Percentiles rank a stretch among this genome's conserved stretches.
Evolutionary conservation across 37 sponge, comb jelly and placozoan genomes (phyloP).

Genomic region (Oopsacas minuta): DNA sequence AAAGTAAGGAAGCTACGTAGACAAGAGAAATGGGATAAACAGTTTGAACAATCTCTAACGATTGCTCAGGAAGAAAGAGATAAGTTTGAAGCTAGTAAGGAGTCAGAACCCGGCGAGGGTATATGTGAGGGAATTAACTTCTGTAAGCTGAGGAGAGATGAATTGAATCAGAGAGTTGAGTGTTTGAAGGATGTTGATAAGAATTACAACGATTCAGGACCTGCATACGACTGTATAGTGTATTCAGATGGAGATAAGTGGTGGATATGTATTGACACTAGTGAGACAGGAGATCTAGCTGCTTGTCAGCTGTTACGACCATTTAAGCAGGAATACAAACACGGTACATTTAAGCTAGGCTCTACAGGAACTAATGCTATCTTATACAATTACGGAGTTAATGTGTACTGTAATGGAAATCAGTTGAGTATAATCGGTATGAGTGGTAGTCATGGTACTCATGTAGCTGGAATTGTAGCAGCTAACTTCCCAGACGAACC

Average conservation of each 20-base stretch:
- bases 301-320: conserved; percentile 39
- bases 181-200: conserved; percentile 27
- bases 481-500: conserved; percentile 61
- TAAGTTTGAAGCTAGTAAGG: not conserved
- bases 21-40: not conserved
- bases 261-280: conserved; percentile 55
- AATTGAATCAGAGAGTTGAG: conserved; percentile 53
- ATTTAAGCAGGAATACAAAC: conserved; percentile 4
- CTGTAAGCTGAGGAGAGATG: conserved; percentile 37
- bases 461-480: conserved; percentile 83
- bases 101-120: not conserved
- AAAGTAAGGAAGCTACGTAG: conserved; percentile 26
- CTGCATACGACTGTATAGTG: conserved; percentile 77
- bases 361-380: not conserved
- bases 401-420: conserved; percentile 68
- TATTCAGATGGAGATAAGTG: conserved; percentile 78
- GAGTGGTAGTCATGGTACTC: conserved; percentile 92
- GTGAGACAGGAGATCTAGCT: conserved; percentile 51
- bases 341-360: not conserved
- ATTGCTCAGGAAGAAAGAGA: not conserved
- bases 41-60: not conserved
- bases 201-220: conserved; percentile 40
- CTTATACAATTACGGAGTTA: conserved; percentile 53
- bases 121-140: not conserved
- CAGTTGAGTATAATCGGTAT: conserved; percentile 56